Evolutionary conservation across 2,797 vertebrate genomes (phyloP), one percentile per base, ranked within the genome.

Genomic region (Tarsius wallacei): DNA sequence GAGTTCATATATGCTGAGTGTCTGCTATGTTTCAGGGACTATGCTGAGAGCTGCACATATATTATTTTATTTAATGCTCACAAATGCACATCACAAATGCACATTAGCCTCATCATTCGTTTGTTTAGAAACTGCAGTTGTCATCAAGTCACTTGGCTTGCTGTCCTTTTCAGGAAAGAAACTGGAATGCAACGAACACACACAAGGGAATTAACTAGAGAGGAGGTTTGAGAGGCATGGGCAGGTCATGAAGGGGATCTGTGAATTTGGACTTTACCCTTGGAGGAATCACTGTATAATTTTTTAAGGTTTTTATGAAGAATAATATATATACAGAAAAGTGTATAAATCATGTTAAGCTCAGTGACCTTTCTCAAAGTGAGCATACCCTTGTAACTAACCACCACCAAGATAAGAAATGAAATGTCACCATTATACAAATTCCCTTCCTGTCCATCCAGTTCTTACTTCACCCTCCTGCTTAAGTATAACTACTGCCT

Each of bases 341-440:
- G 2, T 57, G 9, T 84, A 47, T 0, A 51, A 88, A 71, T 93
- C 28, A 0, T 47, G 1, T 71, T 82, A 91, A 81, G 13, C 63
- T 96, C 33, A 12, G 15, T 51, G 68, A 64, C 17, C 59, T 93
- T 94, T 84, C 87, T 68, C 51, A 84, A 42, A 86, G 42, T 87
- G 70, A 88, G 57, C 21, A 71, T 63, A 73, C 13, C 8, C 14
- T 33, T 24, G 42, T 51, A 86, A 87, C 57, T 90, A 73, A 90
- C 21, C 7, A 61, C 42, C 55, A 28, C 11, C 17, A 42, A 42
- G 42, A 42, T 42, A 49, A 93, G 51, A 87, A 87, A 42, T 51
- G 10, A 59, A 70, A 49, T 2, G 64, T 71, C 13, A 11, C 14
- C 53, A 61, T 19, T 13, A 49, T 2, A 24, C 55, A 83, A 68